Conservation (phyloP, 2,888 invertebrate genomes). For the Sclerodermus sp. region DNA sequence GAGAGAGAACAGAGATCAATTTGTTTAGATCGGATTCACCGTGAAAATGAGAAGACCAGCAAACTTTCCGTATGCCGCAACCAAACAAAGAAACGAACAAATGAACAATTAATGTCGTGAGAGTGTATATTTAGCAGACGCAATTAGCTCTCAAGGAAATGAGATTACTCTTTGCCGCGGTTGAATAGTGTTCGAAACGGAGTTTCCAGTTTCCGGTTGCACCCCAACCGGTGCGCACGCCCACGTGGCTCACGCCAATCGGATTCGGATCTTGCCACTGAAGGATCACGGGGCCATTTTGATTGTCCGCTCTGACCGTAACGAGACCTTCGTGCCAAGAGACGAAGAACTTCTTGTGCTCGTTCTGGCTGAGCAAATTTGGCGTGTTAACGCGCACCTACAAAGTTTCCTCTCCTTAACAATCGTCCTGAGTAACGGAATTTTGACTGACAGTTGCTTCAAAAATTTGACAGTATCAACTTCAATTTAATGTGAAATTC, state of each 20-base stretch:
- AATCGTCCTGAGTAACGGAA: too few relatives aligned
- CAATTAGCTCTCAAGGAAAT: too few relatives aligned
- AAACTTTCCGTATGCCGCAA: too few relatives aligned
- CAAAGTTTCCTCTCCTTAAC: too few relatives aligned
- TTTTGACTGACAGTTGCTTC: background rate
- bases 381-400: slow-evolving; percentile 65
- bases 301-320: slow-evolving; percentile 59
- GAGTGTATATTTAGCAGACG: too few relatives aligned
- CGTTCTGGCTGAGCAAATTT: slow-evolving; percentile 62
- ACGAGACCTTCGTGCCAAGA: slow-evolving; percentile 64
- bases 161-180: too few relatives aligned
- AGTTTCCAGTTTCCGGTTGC: slow-evolving; percentile 68
- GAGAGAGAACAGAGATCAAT: too few relatives aligned
- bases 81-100: too few relatives aligned
- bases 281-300: slow-evolving; percentile 61
- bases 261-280: slow-evolving; percentile 66
- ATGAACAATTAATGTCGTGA: too few relatives aligned
- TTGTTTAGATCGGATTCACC: too few relatives aligned
- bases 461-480: background rate
- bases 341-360: slow-evolving; percentile 63
- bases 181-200: slow-evolving; percentile 37
- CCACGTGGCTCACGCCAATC: slow-evolving; percentile 65
- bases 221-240: slow-evolving; percentile 68
- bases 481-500: slow-evolving; percentile 16
- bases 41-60: too few relatives aligned